Percentiles rank a stretch among this genome's conserved stretches.
Evolutionary conservation across 2,113 vertebrate species (phyloP).

Genomic region (Hippoglossus stenolepis): DNA sequence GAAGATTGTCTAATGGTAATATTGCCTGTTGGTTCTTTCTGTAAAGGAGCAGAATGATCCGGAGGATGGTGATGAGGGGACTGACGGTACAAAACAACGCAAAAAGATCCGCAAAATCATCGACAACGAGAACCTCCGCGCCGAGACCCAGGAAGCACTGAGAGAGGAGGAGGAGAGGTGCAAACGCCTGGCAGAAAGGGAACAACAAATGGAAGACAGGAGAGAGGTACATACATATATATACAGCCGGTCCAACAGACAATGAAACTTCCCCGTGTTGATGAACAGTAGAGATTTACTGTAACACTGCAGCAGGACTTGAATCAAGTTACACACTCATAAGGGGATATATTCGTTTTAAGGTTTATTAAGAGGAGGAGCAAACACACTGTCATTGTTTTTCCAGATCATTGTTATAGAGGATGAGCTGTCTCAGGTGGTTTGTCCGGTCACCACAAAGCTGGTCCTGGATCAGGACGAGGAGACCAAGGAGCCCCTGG

Average conservation of each 20-base stretch:
- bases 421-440: conserved; percentile 86
- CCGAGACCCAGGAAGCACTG: conserved; percentile 94
- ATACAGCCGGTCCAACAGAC: not conserved
- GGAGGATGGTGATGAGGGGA: conserved; percentile 35
- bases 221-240: conserved; percentile 82
- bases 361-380: not conserved
- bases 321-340: too few species aligned
- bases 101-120: conserved; percentile 97
- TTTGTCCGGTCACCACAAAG: conserved; percentile 92
- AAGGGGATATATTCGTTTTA: not conserved
- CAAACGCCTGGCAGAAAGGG: conserved; percentile 90
- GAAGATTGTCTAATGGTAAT: not conserved
- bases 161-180: conserved; percentile 95
- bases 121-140: conserved; percentile 89
- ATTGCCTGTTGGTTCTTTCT: not conserved
- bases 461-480: conserved; percentile 95
- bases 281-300: too few species aligned
- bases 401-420: conserved; percentile 87
- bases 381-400: not conserved
- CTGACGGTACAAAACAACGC: conserved; percentile 88
- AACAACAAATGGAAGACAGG: conserved; percentile 89
- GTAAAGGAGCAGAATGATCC: conserved; percentile 71
- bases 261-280: not conserved
- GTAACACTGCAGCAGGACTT: too few species aligned
- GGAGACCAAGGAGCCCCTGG: conserved; percentile 89